Conservation (phyloP, 2,113 vertebrate genomes). For the Ophthalmolycus amberensis region DNA sequence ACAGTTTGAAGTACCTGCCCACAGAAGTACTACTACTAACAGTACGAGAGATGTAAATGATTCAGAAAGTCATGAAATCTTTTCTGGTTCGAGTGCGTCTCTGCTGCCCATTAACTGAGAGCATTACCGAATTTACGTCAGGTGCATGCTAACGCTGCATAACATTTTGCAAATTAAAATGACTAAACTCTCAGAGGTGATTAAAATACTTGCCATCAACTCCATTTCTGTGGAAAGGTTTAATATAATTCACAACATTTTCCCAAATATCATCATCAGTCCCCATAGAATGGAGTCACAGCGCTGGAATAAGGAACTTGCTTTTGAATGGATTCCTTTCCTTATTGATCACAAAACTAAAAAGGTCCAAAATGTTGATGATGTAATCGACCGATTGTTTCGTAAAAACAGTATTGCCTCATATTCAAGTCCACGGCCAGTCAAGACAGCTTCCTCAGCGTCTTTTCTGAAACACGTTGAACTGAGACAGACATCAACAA, state of each 20-base stretch:
- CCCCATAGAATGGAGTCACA: neutral
- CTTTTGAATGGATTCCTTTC: neutral
- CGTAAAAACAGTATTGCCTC: constrained; percentile 1
- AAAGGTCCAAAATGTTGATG: neutral
- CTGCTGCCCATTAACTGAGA: constrained; percentile 19
- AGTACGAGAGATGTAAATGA: constrained; percentile 2
- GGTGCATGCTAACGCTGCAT: constrained; percentile 39
- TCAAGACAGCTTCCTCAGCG: neutral
- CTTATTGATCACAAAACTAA: neutral
- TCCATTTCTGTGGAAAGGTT: constrained; percentile 8
- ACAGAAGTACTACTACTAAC: constrained; percentile 1
- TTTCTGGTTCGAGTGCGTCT: neutral
- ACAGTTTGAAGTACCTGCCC: neutral
- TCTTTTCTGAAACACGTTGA: constrained; percentile 39
- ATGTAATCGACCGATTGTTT: constrained; percentile 5
- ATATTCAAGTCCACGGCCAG: constrained; percentile 7
- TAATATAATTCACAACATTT: constrained; percentile 5
- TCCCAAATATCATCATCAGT: neutral
- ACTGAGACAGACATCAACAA: constrained; percentile 57
- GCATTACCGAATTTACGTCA: constrained; percentile 36
- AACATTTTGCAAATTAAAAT: constrained; percentile 49
- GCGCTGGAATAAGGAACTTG: too few species aligned
- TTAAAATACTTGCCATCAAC: constrained; percentile 20
- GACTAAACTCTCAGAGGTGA: constrained; percentile 20
- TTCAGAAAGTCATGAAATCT: neutral